Percentiles rank a stretch among this genome's conserved stretches.
phyloP scores from a whole-genome alignment of 2,797 vertebrate genomes.

The Euthynnus affinis region DNA sequence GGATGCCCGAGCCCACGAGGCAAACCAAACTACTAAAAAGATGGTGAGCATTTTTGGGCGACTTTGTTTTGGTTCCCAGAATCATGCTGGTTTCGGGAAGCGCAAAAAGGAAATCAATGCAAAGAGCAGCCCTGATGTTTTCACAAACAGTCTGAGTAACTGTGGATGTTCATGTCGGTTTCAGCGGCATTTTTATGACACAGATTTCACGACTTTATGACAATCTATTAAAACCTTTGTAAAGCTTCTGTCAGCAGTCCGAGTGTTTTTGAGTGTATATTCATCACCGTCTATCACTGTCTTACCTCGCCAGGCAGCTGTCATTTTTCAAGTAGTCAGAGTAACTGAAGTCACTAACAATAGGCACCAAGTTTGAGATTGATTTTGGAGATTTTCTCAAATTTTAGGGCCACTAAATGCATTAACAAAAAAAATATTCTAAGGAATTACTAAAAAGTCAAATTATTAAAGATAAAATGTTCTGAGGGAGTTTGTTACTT shows the following conservation, averaged over 20 bases:
- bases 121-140: conserved; percentile 22
- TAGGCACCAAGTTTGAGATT: no score
- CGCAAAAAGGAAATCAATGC: conserved; percentile 28
- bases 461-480: not conserved
- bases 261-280: not conserved
- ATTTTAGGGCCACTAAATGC: no score
- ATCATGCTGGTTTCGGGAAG: conserved; percentile 44
- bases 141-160: conserved; percentile 6
- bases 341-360: no score
- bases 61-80: conserved; percentile 56
- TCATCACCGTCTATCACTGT: no score
- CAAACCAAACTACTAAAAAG: conserved; percentile 43
- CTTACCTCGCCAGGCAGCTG: no score
- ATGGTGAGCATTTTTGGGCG: conserved; percentile 31
- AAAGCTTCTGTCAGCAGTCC: not conserved
- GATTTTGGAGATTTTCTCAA: no score
- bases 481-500: not conserved
- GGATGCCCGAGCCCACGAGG: conserved; percentile 25
- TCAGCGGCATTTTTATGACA: not conserved
- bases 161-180: conserved; percentile 21
- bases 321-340: no score
- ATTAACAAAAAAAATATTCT: no score
- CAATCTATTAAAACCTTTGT: not conserved
- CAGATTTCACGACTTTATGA: conserved; percentile 7
- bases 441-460: no score